Percentiles rank a stretch among this genome's conserved stretches.
Evolutionary conservation across 2,888 invertebrate genomes (phyloP).

Genomic region (Azorinus chamasolen): DNA sequence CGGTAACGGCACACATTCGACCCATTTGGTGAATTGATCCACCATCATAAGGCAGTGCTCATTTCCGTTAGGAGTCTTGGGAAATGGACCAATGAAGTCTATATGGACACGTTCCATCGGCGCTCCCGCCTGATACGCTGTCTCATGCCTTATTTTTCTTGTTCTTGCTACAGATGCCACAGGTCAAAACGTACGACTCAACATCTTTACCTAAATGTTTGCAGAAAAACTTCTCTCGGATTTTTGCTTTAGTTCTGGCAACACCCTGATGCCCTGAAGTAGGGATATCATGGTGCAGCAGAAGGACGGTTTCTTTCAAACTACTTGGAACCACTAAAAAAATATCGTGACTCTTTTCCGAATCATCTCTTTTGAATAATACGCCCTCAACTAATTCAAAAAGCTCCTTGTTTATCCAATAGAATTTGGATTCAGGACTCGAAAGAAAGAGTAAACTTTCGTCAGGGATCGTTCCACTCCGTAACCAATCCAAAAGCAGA

Average conservation of each 20-base stretch:
- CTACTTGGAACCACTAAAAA: conserved; percentile 9
- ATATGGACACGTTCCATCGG: conserved; percentile 44
- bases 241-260: conserved; percentile 22
- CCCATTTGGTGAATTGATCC: conserved; percentile 19
- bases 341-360: neutral
- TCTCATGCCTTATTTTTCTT: conserved; percentile 24
- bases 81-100: conserved; percentile 37
- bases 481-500: neutral
- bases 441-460: conserved; percentile 3
- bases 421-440: conserved; percentile 7
- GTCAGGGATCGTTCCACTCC: neutral
- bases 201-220: conserved; percentile 15
- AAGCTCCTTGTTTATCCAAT: conserved; percentile 25
- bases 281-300: conserved; percentile 25
- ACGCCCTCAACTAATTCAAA: conserved; percentile 6
- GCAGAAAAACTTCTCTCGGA: conserved; percentile 33
- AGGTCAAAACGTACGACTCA: conserved; percentile 16
- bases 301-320: neutral
- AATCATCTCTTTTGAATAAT: neutral
- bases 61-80: conserved; percentile 17
- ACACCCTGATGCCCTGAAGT: conserved; percentile 35
- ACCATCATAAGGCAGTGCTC: conserved; percentile 21
- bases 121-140: conserved; percentile 93
- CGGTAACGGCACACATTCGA: conserved; percentile 27
- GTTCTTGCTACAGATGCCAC: conserved; percentile 20